Conservation (phyloP, 2,888 invertebrate genomes). For the Limnephilus lunatus region DNA sequence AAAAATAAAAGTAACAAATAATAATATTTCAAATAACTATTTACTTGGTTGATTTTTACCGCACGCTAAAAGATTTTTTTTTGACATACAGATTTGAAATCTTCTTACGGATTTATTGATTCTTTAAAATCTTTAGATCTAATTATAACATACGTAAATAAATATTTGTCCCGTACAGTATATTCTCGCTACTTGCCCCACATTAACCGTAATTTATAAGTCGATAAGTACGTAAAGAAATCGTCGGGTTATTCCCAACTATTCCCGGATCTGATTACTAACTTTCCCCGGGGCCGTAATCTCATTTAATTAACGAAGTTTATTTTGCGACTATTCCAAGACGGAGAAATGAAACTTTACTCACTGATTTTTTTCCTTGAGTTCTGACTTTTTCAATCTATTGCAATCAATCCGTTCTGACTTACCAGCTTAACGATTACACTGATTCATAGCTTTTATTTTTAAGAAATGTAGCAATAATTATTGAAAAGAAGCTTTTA, state of each 20-base stretch:
- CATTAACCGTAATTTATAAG: neutral
- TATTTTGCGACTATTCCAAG: constrained; percentile 26
- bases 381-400: neutral
- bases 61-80: too few relatives aligned
- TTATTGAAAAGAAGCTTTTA: too few relatives aligned
- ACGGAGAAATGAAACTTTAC: constrained; percentile 10
- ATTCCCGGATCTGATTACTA: constrained; percentile 20
- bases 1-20: too few relatives aligned
- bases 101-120: too few relatives aligned
- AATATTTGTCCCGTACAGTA: neutral
- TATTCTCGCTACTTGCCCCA: neutral
- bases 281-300: neutral
- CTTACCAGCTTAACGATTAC: neutral
- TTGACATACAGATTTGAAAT: too few relatives aligned
- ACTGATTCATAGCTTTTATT: too few relatives aligned
- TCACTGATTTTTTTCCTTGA: neutral
- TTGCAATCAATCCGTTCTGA: neutral
- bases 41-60: too few relatives aligned
- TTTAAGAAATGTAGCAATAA: too few relatives aligned
- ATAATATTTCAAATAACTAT: too few relatives aligned
- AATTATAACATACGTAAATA: neutral
- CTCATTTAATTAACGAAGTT: constrained; percentile 43
- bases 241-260: constrained; percentile 22
- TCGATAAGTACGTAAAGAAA: neutral
- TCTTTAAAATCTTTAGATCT: too few relatives aligned